These are phyloP conservation scores for Chrysolina americana DNA, from an alignment of 2,888 invertebrate species.

Conservation along the genomic window DNA sequence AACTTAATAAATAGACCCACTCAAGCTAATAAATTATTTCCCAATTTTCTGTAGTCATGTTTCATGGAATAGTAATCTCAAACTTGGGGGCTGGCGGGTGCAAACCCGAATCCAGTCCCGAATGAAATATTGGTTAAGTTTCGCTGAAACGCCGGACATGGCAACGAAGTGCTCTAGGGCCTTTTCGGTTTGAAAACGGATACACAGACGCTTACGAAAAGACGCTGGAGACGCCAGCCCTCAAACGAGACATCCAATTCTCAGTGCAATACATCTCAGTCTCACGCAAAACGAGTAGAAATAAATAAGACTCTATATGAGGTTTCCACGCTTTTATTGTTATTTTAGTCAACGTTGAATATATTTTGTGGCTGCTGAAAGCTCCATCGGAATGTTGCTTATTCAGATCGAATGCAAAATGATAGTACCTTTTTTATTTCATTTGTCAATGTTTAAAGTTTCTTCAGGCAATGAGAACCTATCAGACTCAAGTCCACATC, in stretches of 20 bases:
- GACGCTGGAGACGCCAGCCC: constrained; percentile 28
- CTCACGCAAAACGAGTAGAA: constrained; percentile 63
- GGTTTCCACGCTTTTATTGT: constrained; percentile 48
- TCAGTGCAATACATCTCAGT: constrained; percentile 63
- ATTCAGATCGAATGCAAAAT: too few relatives aligned
- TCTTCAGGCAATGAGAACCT: too few relatives aligned
- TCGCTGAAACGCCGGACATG: constrained; percentile 64
- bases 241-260: constrained; percentile 58
- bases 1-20: constrained; percentile 15
- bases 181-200: constrained; percentile 53
- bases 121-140: constrained; percentile 64
- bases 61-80: constrained; percentile 49
- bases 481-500: too few relatives aligned
- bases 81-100: constrained; percentile 36
- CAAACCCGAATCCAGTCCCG: constrained; percentile 32
- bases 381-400: too few relatives aligned
- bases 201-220: constrained; percentile 44
- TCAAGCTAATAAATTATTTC: constrained; percentile 46
- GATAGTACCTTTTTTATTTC: too few relatives aligned
- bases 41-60: constrained; percentile 45
- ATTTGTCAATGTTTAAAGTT: too few relatives aligned
- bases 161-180: constrained; percentile 60
- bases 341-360: neutral
- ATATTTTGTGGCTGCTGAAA: neutral
- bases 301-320: constrained; percentile 64